These are phyloP conservation scores for Montipora capitata DNA, from an alignment of 92 coral and sea anemone species.

Conservation along the genomic window DNA sequence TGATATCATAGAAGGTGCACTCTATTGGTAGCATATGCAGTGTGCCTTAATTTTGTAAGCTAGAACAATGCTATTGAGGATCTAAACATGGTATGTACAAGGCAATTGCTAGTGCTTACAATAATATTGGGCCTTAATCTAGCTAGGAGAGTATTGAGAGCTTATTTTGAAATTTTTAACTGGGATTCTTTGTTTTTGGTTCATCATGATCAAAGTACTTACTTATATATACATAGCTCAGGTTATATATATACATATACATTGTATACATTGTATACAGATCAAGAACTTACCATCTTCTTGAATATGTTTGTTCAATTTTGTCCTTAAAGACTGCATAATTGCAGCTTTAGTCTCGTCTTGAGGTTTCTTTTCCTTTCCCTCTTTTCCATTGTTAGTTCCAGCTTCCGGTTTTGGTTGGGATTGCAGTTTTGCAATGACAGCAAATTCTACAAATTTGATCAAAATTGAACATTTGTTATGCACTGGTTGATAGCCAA, in stretches of 20 bases:
- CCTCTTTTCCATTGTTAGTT: constrained; percentile 10
- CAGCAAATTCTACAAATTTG: constrained; percentile 46
- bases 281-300: constrained; percentile 43
- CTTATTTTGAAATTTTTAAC: background rate
- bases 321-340: constrained; percentile 37
- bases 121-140: too few relatives aligned
- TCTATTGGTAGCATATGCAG: background rate
- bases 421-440: constrained; percentile 22
- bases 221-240: background rate
- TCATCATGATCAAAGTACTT: background rate
- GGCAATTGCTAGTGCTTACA: too few relatives aligned
- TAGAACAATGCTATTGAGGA: too few relatives aligned
- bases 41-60: background rate
- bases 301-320: constrained; percentile 20
- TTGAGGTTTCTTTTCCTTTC: constrained; percentile 25
- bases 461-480: background rate
- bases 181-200: background rate
- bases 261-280: too few relatives aligned
- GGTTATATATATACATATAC: background rate
- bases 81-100: too few relatives aligned
- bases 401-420: background rate
- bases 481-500: background rate
- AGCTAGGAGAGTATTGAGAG: too few relatives aligned
- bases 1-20: background rate
- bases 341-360: constrained; percentile 25